phyloP scores from a whole-genome alignment of 1,140 invertebrate genomes.

The Cephus cinctus region DNA sequence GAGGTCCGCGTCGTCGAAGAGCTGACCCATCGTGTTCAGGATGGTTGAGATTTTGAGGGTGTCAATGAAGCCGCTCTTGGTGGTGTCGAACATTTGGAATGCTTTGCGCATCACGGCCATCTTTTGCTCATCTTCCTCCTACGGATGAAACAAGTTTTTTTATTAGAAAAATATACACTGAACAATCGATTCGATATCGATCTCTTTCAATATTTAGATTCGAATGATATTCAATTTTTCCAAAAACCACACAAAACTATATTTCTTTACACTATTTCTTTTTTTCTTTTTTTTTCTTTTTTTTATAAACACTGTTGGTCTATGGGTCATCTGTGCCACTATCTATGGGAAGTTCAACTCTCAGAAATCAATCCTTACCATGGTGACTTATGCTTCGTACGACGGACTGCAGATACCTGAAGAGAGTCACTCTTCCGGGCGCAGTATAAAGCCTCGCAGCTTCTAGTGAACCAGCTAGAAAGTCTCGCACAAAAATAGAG shows the following conservation, averaged over 20 bases:
- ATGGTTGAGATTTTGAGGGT: constrained; percentile 87
- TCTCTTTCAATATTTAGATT: constrained; percentile 1
- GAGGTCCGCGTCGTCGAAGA: constrained; percentile 85
- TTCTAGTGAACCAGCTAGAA: constrained; percentile 48
- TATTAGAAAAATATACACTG: background rate
- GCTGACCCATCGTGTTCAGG: constrained; percentile 90
- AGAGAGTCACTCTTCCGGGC: constrained; percentile 29
- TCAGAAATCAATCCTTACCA: constrained; percentile 31
- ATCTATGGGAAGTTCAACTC: background rate
- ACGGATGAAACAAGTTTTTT: constrained; percentile 19
- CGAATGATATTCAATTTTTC: constrained; percentile 2
- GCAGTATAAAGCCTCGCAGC: constrained; percentile 41
- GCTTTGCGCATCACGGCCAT: constrained; percentile 87
- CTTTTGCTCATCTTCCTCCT: constrained; percentile 80
- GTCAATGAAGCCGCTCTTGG: constrained; percentile 86
- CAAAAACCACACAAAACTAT: background rate
- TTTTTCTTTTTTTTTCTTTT: background rate
- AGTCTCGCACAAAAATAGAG: constrained; percentile 41
- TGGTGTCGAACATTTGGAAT: constrained; percentile 93
- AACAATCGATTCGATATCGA: background rate
- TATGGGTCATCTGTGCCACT: background rate
- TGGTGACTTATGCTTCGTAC: constrained; percentile 27
- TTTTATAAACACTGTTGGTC: too few species aligned
- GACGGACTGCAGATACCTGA: constrained; percentile 40
- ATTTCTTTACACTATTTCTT: constrained; percentile 3